These are phyloP conservation scores for Dioctria rufipes DNA, from an alignment of 2,888 invertebrate genomes.

Conservation along the genomic window DNA sequence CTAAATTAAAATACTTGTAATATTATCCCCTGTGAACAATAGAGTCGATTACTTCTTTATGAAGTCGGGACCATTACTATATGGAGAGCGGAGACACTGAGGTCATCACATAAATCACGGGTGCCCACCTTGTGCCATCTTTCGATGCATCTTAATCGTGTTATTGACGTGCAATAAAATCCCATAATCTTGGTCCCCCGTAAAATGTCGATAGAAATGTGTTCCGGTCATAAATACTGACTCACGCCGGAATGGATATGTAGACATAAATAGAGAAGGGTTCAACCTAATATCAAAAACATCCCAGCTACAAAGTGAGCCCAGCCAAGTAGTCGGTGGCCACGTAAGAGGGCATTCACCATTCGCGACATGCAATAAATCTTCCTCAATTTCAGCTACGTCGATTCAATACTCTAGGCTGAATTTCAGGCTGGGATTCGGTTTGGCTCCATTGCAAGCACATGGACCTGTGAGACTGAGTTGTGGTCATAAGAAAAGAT, in stretches of 20 bases:
- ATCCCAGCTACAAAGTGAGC: slow-evolving; percentile 15
- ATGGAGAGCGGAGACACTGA: slow-evolving; percentile 8
- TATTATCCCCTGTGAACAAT: slow-evolving; percentile 38
- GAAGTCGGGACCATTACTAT: slow-evolving; percentile 23
- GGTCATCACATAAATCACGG: slow-evolving; percentile 49
- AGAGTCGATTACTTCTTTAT: slow-evolving; percentile 44
- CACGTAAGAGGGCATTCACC: slow-evolving; percentile 50
- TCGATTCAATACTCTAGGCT: slow-evolving; percentile 45
- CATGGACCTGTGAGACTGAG: background rate
- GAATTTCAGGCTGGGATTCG: slow-evolving; percentile 39
- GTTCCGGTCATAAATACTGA: slow-evolving; percentile 56
- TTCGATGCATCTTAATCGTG: slow-evolving; percentile 54
- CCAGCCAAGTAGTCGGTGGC: slow-evolving; percentile 43
- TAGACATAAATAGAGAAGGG: slow-evolving; percentile 39
- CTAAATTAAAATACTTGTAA: slow-evolving; percentile 48
- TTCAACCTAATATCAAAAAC: slow-evolving; percentile 31
- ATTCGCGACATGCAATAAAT: slow-evolving; percentile 53
- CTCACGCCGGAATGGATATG: slow-evolving; percentile 50
- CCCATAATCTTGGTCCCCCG: slow-evolving; percentile 51
- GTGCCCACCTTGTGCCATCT: slow-evolving; percentile 52
- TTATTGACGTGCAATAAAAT: slow-evolving; percentile 49
- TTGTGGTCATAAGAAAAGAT: slow-evolving; percentile 7
- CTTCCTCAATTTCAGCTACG: slow-evolving; percentile 52
- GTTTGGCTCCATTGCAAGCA: background rate
- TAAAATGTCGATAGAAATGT: slow-evolving; percentile 55